Evolutionary conservation across 92 coral and sea anemone species (phyloP).

Genomic region (Porites lobata): DNA sequence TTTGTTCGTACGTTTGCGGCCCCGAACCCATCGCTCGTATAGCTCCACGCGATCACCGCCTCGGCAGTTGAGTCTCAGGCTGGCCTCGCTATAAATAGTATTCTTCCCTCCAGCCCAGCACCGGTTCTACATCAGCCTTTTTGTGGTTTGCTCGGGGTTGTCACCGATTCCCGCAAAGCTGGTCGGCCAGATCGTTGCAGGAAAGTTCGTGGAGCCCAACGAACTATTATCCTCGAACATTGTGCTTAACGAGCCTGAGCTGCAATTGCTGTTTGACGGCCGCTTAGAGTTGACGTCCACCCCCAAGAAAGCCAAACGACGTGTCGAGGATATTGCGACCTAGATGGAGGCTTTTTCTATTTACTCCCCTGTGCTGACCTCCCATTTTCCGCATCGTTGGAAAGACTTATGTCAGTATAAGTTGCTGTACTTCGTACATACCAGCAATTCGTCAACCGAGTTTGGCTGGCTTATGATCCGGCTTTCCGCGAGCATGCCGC

Average conservation of each 20-base stretch:
- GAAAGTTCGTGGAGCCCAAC: slow-evolving; percentile 12
- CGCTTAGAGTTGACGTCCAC: background rate
- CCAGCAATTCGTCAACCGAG: slow-evolving; percentile 10
- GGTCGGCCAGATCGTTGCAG: slow-evolving; percentile 20
- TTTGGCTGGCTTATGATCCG: slow-evolving; percentile 34
- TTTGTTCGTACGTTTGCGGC: background rate
- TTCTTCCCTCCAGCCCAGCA: no score
- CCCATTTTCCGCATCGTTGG: slow-evolving; percentile 45
- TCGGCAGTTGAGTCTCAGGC: background rate
- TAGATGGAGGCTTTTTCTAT: slow-evolving; percentile 31
- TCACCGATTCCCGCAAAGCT: slow-evolving; percentile 1
- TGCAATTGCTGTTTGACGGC: slow-evolving; percentile 9
- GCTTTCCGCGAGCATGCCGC: slow-evolving; percentile 36
- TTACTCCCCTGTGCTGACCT: slow-evolving; percentile 1
- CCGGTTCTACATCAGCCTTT: slow-evolving; percentile 4
- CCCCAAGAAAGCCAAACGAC: background rate
- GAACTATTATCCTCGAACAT: slow-evolving; percentile 19
- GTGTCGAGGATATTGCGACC: slow-evolving; percentile 1
- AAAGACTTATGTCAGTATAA: background rate
- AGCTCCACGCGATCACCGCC: background rate
- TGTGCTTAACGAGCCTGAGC: background rate
- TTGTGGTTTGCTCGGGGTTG: slow-evolving; percentile 25
- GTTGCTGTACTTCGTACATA: slow-evolving; percentile 5
- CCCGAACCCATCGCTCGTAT: background rate
- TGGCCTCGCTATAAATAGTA: no score